Percentiles rank a stretch among this genome's conserved stretches.
Evolutionary conservation across 2,888 invertebrate genomes (phyloP).

Genomic region (Clivina fossor): DNA sequence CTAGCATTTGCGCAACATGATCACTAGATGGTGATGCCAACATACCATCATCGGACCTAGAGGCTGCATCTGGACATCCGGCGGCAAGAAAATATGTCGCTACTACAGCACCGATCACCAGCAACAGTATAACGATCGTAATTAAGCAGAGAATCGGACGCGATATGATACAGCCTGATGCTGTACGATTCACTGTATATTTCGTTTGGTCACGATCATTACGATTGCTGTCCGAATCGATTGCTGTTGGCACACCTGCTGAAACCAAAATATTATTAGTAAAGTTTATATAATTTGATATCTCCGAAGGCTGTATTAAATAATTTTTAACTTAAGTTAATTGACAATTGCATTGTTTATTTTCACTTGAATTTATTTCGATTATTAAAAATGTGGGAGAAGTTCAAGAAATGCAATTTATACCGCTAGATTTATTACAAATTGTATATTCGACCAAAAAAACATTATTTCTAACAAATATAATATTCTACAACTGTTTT

Average conservation of each 20-base stretch:
- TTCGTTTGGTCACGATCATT: constrained; percentile 51
- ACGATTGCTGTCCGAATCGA: constrained; percentile 50
- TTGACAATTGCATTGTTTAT: no score
- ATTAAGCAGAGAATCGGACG: constrained; percentile 49
- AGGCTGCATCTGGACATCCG: constrained; percentile 39
- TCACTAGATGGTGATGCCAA: neutral
- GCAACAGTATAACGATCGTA: constrained; percentile 48
- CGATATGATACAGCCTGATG: constrained; percentile 47
- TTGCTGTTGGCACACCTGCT: constrained; percentile 51
- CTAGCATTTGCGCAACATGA: constrained; percentile 35
- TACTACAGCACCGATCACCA: constrained; percentile 49
- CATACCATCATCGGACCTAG: constrained; percentile 3
- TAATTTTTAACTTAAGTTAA: no score
- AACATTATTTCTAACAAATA: no score
- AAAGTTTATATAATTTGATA: no score
- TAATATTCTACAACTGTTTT: no score
- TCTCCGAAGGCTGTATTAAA: no score
- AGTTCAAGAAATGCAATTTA: no score
- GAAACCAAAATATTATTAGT: no score
- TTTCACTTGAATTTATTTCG: no score
- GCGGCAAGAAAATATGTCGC: constrained; percentile 51
- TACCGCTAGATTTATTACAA: no score
- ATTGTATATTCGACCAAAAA: no score
- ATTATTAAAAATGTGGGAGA: no score
- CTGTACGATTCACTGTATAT: constrained; percentile 49